These are phyloP conservation scores for Axea sp. DNA, from an alignment of 2,888 invertebrate species.

Conservation along the genomic window DNA sequence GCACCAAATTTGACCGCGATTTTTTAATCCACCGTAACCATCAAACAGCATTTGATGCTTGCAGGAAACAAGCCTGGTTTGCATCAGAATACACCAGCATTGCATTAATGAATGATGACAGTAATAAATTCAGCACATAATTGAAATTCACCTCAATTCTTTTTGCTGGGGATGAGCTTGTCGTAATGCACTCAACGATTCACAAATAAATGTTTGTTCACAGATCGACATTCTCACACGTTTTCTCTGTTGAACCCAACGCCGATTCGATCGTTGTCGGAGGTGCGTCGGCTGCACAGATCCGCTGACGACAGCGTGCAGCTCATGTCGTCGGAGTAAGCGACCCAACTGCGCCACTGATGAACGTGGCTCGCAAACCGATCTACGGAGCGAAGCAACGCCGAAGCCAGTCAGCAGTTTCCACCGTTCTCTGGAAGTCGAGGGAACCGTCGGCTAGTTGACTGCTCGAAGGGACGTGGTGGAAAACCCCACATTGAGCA, in stretches of 20 bases:
- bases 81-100: no score
- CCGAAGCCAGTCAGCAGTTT: conserved; percentile 22
- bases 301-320: conserved; percentile 80
- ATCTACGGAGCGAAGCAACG: conserved; percentile 23
- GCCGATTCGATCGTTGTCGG: conserved; percentile 81
- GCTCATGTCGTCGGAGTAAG: conserved; percentile 80
- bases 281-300: conserved; percentile 79
- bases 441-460: conserved; percentile 11
- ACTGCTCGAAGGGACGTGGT: conserved; percentile 25
- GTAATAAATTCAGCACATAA: no score
- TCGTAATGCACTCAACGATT: not conserved
- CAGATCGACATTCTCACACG: conserved; percentile 79
- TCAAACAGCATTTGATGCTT: no score
- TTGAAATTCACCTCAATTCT: no score
- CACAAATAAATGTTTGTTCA: conserved; percentile 2
- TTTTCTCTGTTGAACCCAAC: conserved; percentile 81
- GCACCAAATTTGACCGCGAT: no score
- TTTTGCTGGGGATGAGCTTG: no score
- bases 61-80: no score
- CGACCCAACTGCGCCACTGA: conserved; percentile 28
- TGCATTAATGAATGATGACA: no score
- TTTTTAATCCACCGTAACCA: no score
- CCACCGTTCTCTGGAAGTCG: not conserved
- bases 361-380: conserved; percentile 41
- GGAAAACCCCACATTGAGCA: conserved; percentile 12